These are phyloP conservation scores for Gymnobelideus leadbeateri DNA, from an alignment of 2,113 vertebrate species.

Conservation along the genomic window DNA sequence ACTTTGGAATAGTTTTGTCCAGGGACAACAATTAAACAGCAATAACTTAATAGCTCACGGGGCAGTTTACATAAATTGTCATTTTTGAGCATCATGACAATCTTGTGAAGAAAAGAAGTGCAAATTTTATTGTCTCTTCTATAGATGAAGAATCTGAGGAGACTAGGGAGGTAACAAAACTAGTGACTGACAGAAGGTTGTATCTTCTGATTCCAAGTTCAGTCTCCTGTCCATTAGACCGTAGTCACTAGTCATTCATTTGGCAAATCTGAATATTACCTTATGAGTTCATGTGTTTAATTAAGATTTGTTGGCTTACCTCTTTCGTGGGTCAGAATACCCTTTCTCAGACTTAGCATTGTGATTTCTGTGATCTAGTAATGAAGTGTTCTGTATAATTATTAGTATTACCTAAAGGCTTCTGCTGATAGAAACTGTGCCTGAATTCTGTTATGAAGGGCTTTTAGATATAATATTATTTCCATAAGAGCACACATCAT, in stretches of 20 bases:
- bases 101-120: background rate
- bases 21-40: background rate
- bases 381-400: constrained; percentile 32
- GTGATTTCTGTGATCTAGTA: background rate
- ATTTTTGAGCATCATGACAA: background rate
- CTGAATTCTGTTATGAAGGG: constrained; percentile 9
- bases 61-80: too few species aligned
- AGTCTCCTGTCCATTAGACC: background rate
- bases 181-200: background rate
- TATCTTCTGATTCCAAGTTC: background rate
- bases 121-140: background rate
- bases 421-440: constrained; percentile 7
- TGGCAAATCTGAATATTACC: background rate
- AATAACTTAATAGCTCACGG: too few species aligned
- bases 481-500: background rate
- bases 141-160: background rate
- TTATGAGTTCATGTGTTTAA: background rate
- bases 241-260: background rate
- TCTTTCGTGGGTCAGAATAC: constrained; percentile 1
- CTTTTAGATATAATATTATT: constrained; percentile 7
- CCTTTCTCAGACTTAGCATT: background rate
- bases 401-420: background rate
- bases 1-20: background rate
- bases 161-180: background rate
- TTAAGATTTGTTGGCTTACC: constrained; percentile 9